Evolutionary conservation across 2,113 vertebrate species (phyloP), one percentile per base, ranked within the genome.

Genomic region (Danionella cerebrum): DNA sequence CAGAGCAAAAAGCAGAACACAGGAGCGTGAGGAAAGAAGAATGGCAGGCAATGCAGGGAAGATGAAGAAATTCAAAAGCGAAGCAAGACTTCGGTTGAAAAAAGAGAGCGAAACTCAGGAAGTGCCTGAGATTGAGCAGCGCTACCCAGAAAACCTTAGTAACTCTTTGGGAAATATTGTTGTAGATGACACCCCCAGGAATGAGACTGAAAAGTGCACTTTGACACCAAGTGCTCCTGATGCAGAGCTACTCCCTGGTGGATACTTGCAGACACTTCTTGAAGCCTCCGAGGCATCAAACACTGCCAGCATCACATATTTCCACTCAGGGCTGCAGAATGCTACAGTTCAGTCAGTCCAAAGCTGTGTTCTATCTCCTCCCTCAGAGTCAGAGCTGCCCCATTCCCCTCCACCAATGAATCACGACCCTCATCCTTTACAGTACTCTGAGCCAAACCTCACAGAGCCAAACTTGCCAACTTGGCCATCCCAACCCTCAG

Each of bases 1-100:
- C 44, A 82, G 88, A 60, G 80, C 87, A 69, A 95, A 92, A 81
- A 91, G 90, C 85, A 92, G 92, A 87, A 84, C 86, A 22, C 92
- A 94, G 83, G 94, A 95, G 55, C 86, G 88, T 78, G 91, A 94
- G 60, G 92, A 92, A 77, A 95, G 91, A 82, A 89, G 91, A 63
- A 85, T 91, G 12, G 93, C 92, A 80, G 90, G 92, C 73, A 96
- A 94, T 83, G 91, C 90, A 76, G 89, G 94, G 62, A 91, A 93
- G 82, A 90, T 96, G 84, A 94, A 94, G 82, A 98, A 98, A 86
- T 98, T 98, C 86, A 98, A 95, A 90, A 98, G 95, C 22, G 94
- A 97, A 88, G 93, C 95, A 79, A 91, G 93, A 77, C 88, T 98
- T 87, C 94, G 93, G 85, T 93, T 93, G 84, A 94, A 93, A 90